Evolutionary conservation across 2,888 invertebrate genomes (phyloP).

Genomic region (Brenthis ino): DNA sequence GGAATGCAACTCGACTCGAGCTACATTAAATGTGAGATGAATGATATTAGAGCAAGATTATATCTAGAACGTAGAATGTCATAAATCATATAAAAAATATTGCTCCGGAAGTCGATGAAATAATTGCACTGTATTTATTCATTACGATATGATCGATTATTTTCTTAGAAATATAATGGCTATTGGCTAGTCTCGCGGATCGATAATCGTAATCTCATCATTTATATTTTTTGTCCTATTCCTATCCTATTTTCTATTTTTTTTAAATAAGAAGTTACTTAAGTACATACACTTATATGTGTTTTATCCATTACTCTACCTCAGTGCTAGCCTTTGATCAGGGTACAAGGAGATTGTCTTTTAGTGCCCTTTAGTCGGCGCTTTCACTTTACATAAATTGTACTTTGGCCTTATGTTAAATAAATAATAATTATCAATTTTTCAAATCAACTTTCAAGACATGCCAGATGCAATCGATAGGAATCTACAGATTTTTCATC

Average conservation of each 20-base stretch:
- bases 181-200: background rate
- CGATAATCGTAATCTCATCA: background rate
- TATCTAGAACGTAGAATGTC: slow-evolving; percentile 15
- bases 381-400: too few relatives aligned
- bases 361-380: too few relatives aligned
- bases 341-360: too few relatives aligned
- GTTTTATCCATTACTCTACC: too few relatives aligned
- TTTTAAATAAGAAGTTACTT: too few relatives aligned
- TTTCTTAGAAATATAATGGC: slow-evolving; percentile 2
- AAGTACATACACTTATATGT: too few relatives aligned
- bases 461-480: too few relatives aligned
- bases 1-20: slow-evolving; percentile 16
- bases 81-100: slow-evolving; percentile 17
- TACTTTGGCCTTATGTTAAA: too few relatives aligned
- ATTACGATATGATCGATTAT: slow-evolving; percentile 10
- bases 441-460: too few relatives aligned
- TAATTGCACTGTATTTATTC: slow-evolving; percentile 25
- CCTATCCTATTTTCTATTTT: background rate
- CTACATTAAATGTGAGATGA: slow-evolving; percentile 20
- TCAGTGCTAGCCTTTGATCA: too few relatives aligned
- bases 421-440: too few relatives aligned
- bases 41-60: slow-evolving; percentile 19
- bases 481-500: too few relatives aligned
- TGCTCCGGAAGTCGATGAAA: slow-evolving; percentile 27
- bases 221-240: background rate